These are phyloP conservation scores for Lepidocyrtinus sp. DNA, from an alignment of 2,888 invertebrate genomes.

Conservation along the genomic window DNA sequence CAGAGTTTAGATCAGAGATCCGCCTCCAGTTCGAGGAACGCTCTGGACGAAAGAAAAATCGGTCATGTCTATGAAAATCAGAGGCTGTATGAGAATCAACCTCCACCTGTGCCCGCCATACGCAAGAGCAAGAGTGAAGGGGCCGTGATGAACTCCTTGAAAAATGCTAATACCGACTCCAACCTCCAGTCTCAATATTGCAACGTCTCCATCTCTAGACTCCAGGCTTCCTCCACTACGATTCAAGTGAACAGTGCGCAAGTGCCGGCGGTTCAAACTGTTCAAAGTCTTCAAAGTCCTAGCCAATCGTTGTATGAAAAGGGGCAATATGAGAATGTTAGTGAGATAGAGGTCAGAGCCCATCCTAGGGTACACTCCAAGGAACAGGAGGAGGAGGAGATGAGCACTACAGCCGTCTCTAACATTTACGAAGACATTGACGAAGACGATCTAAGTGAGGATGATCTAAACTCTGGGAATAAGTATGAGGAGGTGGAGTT, in stretches of 20 bases:
- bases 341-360: conserved; percentile 59
- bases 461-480: conserved; percentile 40
- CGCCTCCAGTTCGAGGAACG: not conserved
- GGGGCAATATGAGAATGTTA: conserved; percentile 67
- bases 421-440: conserved; percentile 69
- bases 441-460: conserved; percentile 46
- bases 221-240: not conserved
- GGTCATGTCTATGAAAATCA: conserved; percentile 66
- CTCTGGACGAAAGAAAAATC: conserved; percentile 1
- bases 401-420: too few relatives aligned
- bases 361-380: too few relatives aligned
- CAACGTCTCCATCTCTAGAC: not conserved
- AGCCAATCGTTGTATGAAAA: conserved; percentile 33
- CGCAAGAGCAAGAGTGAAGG: conserved; percentile 48
- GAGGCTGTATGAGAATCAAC: conserved; percentile 65
- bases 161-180: not conserved
- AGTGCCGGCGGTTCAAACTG: too few relatives aligned
- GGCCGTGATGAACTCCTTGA: conserved; percentile 19
- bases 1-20: conserved; percentile 26
- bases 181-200: not conserved
- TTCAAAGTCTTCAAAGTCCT: too few relatives aligned
- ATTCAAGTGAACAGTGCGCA: too few relatives aligned
- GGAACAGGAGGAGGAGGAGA: too few relatives aligned
- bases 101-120: conserved; percentile 37
- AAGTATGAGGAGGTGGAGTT: conserved; percentile 64